Conservation (phyloP, 2,113 vertebrate genomes). For the Pygoscelis adeliae region DNA sequence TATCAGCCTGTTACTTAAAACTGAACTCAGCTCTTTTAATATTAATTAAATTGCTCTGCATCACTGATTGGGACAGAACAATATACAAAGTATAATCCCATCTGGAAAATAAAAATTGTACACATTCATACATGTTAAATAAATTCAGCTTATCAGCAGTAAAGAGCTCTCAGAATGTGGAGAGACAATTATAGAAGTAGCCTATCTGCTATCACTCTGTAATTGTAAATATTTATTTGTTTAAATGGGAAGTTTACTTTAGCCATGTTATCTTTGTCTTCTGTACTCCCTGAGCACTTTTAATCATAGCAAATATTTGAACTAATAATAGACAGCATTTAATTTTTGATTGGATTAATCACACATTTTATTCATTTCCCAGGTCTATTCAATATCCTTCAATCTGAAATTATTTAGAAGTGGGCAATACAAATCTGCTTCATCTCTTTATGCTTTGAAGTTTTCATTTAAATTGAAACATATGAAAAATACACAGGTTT, state of each 20-base stretch:
- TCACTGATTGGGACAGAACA: slow-evolving; percentile 4
- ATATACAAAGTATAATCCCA: not conserved
- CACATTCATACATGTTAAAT: not conserved
- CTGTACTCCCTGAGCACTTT: not conserved
- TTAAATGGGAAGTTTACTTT: slow-evolving; percentile 5
- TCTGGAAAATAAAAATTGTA: slow-evolving; percentile 17
- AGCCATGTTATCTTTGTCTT: slow-evolving; percentile 1
- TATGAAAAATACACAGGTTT: not conserved
- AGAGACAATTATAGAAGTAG: not conserved
- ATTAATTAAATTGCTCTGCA: slow-evolving; percentile 24
- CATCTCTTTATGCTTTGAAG: slow-evolving; percentile 23
- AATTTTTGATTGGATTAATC: slow-evolving; percentile 11
- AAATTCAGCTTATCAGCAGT: not conserved
- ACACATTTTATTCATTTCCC: slow-evolving; percentile 31
- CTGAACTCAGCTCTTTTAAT: slow-evolving; percentile 2
- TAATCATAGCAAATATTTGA: slow-evolving; percentile 22
- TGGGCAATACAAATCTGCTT: slow-evolving; percentile 1
- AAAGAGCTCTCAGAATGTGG: not conserved
- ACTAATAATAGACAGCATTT: not conserved
- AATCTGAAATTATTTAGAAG: slow-evolving; percentile 25
- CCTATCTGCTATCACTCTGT: not conserved
- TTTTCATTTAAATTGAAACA: slow-evolving; percentile 40
- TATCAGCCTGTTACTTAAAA: slow-evolving; percentile 15
- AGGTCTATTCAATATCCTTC: slow-evolving; percentile 17
- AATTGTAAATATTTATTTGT: slow-evolving; percentile 14